Evolutionary conservation across 2,113 vertebrate genomes (phyloP).

Genomic region (Apeltes quadracus): DNA sequence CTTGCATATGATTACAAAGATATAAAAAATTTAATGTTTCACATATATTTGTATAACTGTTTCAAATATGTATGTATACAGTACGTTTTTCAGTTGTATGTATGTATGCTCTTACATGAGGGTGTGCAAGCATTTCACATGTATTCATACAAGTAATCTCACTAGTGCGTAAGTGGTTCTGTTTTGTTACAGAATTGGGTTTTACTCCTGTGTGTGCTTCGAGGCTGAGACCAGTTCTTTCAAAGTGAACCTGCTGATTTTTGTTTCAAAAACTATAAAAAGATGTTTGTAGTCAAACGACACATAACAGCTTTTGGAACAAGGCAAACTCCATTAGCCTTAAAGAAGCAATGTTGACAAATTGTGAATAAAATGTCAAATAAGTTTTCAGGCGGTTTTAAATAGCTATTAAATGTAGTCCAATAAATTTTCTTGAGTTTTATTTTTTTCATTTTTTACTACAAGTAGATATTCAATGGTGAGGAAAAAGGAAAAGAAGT

Average conservation of each 20-base stretch:
- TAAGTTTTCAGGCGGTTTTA: not conserved
- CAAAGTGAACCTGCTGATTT: not conserved
- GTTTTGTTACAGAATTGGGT: not conserved
- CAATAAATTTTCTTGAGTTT: not conserved
- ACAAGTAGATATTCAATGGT: not conserved
- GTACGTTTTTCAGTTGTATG: no score
- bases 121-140: no score
- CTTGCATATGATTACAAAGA: no score
- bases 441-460: not conserved
- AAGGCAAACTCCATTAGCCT: not conserved
- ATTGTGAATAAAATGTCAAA: no score
- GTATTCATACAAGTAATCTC: no score
- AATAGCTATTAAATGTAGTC: not conserved
- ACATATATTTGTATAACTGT: no score
- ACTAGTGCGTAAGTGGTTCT: not conserved
- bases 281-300: not conserved
- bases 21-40: no score
- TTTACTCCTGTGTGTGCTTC: not conserved
- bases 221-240: no score
- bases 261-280: not conserved
- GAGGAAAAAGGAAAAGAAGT: not conserved
- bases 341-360: not conserved
- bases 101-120: no score
- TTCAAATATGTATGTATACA: no score
- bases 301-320: not conserved